Percentiles rank a stretch among this genome's conserved stretches.
phyloP scores from a whole-genome alignment of 2,888 invertebrate genomes.

The Monopis laevigella region DNA sequence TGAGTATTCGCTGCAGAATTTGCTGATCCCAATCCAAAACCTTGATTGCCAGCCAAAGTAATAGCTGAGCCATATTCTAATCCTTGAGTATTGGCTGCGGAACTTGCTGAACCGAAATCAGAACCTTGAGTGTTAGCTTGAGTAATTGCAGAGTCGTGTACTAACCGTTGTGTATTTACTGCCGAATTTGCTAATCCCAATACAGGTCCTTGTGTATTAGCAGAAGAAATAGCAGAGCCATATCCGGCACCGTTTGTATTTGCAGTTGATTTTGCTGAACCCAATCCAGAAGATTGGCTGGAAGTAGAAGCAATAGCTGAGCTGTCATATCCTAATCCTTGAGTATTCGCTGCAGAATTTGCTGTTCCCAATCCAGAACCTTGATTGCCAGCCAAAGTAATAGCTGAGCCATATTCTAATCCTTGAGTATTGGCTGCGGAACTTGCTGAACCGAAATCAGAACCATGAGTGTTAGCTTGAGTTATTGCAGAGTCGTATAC shows the following conservation, averaged over 20 bases:
- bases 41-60: constrained; percentile 14
- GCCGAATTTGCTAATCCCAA: constrained; percentile 27
- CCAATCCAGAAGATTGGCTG: constrained; percentile 19
- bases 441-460: constrained; percentile 9
- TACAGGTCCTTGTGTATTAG: constrained; percentile 17
- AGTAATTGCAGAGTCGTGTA: constrained; percentile 20
- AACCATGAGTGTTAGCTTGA: constrained; percentile 9
- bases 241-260: constrained; percentile 10
- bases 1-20: constrained; percentile 27
- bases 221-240: constrained; percentile 22
- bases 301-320: constrained; percentile 28
- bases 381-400: constrained; percentile 27
- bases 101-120: constrained; percentile 7
- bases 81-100: constrained; percentile 13
- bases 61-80: background rate
- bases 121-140: constrained; percentile 24
- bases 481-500: constrained; percentile 20
- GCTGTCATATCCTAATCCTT: constrained; percentile 23
- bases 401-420: constrained; percentile 22
- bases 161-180: constrained; percentile 24
- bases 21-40: constrained; percentile 18
- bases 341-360: background rate
- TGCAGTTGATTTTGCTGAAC: constrained; percentile 10
- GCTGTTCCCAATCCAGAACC: constrained; percentile 26
- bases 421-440: constrained; percentile 13